Base-by-base conservation (phyloP, 1,140 invertebrate species). In the Conus ventricosus region DNA sequence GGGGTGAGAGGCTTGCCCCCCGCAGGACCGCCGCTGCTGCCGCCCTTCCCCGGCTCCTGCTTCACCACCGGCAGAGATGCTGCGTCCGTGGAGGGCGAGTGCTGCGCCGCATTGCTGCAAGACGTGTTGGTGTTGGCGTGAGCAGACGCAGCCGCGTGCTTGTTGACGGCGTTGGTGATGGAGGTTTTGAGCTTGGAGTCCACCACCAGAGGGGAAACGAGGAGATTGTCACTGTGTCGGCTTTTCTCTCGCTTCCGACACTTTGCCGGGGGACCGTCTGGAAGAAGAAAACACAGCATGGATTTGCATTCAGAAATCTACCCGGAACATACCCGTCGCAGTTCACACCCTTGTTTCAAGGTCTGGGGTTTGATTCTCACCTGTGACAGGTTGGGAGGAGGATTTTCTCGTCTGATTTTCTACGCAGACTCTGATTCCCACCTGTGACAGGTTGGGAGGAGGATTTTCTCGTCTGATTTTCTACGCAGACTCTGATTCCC, bases 81-180 rank as follows among this genome's bases (percentile, higher is more conserved):
- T 39, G 39, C 39, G 17, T 55, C 63, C 13, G 39, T 25, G 17
- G 84, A 23, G 11, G 60, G 53, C 4, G 71, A 53, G 25, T 53
- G 17, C 6, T 17, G n/a, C 4, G 25, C 27, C 2, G 23, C 17
- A 20, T 27, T 76, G 84, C 39, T 75, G 84, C 13, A 11, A 0
- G 63, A 51, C 51, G 15, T 84, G 82, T n/a, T 54, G 80, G 7
- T 54, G 53, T 53, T 54, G 5, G 39, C 51, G 13, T 10, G 71
- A 51, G 75, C 71, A 57, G 85, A n/a, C 51, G 71, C 71, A 27
- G 85, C 85, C 20, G 85, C 85, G n/a, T 87, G 85, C 54, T 87
- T 87, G 85, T 87, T 87, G 75, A 87, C 71, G 10, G 85, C 85
- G n/a, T 87, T 87, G 11, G 85, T 87, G 85, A 87, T 87, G 85